Base-by-base conservation (phyloP, 2,888 invertebrate genomes). In the Mamestra brassicae region DNA sequence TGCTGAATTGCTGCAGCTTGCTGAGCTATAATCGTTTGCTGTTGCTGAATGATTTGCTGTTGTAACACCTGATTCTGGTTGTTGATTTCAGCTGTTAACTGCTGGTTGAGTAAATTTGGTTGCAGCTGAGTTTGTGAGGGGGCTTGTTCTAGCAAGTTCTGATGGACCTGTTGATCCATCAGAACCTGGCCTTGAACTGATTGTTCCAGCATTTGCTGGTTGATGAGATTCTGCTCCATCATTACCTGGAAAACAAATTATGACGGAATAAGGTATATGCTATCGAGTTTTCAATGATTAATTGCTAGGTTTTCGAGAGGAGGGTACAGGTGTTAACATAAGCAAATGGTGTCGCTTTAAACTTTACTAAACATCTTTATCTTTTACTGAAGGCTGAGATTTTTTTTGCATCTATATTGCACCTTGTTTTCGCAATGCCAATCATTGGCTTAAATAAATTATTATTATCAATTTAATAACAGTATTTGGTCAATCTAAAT, bases 61-160 rank as follows among this genome's bases (percentile, higher is more conserved):
- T 97, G 97, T 71, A 97, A 90, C 42, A 94, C 96, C 84, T 96
- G 97, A 90, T 93, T 97, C 90, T 96, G 95, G 66, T 92, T 95
- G 84, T 89, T 94, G 80, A 95, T 93, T 79, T 96, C 95, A n/a
- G 93, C 93, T 5, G 93, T 90, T 2, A 95, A 81, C 76, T 96
- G 95, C 74, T 95, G 95, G 85, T 92, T 94, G 26, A 95, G 83
- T 4, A 95, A 76, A 67, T 86, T 92, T 6, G 92, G 92, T 78
- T 95, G 95, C 42, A 94, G 81, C 73, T 94, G 95, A 0, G 90
- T 88, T 80, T 94, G 95, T 8, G 93, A 90, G 8, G 80, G 83
- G 67, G 90, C 92, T 36, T 91, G 92, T 34, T 95, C 95, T 45
- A 94, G 85, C 8, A 91, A 74, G 57, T 87, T 91, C 74, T 94